These are phyloP conservation scores for Passerina amoena DNA, from an alignment of 2,113 vertebrate species.

Conservation along the genomic window DNA sequence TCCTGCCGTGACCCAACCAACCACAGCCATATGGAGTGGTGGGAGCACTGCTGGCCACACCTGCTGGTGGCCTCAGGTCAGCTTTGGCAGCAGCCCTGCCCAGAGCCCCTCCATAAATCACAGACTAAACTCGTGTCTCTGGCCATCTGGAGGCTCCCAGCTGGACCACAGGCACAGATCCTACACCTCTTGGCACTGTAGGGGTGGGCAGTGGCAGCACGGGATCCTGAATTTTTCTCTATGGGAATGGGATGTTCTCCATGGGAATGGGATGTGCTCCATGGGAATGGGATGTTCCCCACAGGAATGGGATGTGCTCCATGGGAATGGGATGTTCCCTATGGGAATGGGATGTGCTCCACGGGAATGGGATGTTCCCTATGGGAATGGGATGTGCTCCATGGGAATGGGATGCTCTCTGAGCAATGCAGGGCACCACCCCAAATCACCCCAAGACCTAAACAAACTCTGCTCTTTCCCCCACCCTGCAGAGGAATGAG, in stretches of 20 bases:
- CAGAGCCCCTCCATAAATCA: not conserved
- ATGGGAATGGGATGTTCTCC: accelerated
- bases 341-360: not conserved
- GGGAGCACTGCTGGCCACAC: not conserved
- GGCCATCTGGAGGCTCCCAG: not conserved
- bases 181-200: accelerated
- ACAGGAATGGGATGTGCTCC: accelerated
- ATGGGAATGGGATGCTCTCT: accelerated
- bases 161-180: accelerated
- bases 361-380: accelerated
- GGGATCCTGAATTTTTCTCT: accelerated
- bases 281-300: accelerated
- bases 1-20: not conserved
- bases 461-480: not conserved
- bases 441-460: not conserved
- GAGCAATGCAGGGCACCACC: not conserved
- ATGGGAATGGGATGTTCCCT: accelerated
- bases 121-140: accelerated
- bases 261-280: accelerated
- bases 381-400: not conserved
- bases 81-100: not conserved
- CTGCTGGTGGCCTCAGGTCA: not conserved
- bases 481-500: accelerated
- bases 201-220: accelerated
- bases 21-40: not conserved